Evolutionary conservation across 2,888 invertebrate species (phyloP), one percentile per base, ranked within the genome.

Genomic region (Amaurobius ferox): DNA sequence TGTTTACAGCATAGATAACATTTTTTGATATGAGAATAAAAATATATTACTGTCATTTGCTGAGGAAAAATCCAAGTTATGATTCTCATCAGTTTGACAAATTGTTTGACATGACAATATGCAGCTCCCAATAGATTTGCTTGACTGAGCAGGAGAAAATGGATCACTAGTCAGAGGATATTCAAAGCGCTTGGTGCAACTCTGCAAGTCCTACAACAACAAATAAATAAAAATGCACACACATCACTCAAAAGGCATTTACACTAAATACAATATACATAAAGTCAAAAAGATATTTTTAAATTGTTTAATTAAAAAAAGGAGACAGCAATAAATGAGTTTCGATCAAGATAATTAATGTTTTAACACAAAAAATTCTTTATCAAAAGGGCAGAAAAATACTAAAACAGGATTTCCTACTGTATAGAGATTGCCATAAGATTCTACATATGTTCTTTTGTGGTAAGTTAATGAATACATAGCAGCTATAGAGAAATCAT

Each of bases 351-450:
- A n/a, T n/a, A n/a, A n/a, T n/a, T n/a, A n/a, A n/a, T n/a, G n/a
- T n/a, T n/a, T n/a, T n/a, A n/a, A n/a, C n/a, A 35, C 11, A 35
- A 35, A 35, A 35, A 35, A 35, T 35, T 7, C 11, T 35, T 35
- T 35, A 35, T 16, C 28, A 30, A 30, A 32, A 66, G 16, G 30
- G 19, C 1, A 32, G 3, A 30, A 0, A 66, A 67, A 35, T 19
- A 67, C 26, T 3, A 13, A 79, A 91, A 91, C 48, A 44, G 9
- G 9, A 35, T 44, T 16, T 92, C 83, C 77, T 77, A 94, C 94
- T 93, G 95, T 93, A 92, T 95, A 94, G 89, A 94, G 91, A 90
- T 92, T 93, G 89, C 94, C 93, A 88, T 93, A 93, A 89, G 94
- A 93, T 72, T 94, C 92, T 86, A 88, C 77, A 74, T 76, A 88